These are phyloP conservation scores for Bos javanicus DNA, from an alignment of 2,113 vertebrate genomes.

Conservation along the genomic window DNA sequence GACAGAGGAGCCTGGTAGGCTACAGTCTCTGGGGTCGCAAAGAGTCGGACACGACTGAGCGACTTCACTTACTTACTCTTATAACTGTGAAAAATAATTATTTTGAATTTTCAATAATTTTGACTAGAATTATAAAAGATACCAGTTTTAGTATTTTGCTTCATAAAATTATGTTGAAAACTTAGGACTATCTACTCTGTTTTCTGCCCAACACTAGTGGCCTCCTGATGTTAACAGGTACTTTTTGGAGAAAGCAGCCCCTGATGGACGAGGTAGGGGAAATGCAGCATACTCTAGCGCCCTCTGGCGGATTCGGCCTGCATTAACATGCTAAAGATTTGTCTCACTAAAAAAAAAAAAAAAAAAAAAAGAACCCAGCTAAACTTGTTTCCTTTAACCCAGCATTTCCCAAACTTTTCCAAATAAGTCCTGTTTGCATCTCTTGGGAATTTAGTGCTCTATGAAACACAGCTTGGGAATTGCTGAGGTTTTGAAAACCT, in stretches of 20 bases:
- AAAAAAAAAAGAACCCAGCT: neutral
- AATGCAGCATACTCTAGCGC: neutral
- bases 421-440: neutral
- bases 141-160: neutral
- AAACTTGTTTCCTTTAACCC: slow-evolving; percentile 12
- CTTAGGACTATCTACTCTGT: neutral
- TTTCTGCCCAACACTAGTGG: neutral
- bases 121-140: slow-evolving; percentile 2
- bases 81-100: neutral
- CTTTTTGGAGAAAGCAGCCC: slow-evolving; percentile 28
- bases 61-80: neutral
- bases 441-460: slow-evolving; percentile 28
- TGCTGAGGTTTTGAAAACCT: neutral
- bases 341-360: neutral
- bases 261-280: neutral
- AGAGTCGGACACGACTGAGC: no score
- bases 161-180: slow-evolving; percentile 7
- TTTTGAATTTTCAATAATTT: slow-evolving; percentile 24
- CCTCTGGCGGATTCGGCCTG: slow-evolving; percentile 8
- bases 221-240: neutral
- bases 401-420: slow-evolving; percentile 3
- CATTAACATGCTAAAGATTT: slow-evolving; percentile 24
- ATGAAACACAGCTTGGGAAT: neutral
- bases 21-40: no score
- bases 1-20: no score